Base-by-base conservation (phyloP, 2,888 invertebrate genomes). In the Patella depressa region DNA sequence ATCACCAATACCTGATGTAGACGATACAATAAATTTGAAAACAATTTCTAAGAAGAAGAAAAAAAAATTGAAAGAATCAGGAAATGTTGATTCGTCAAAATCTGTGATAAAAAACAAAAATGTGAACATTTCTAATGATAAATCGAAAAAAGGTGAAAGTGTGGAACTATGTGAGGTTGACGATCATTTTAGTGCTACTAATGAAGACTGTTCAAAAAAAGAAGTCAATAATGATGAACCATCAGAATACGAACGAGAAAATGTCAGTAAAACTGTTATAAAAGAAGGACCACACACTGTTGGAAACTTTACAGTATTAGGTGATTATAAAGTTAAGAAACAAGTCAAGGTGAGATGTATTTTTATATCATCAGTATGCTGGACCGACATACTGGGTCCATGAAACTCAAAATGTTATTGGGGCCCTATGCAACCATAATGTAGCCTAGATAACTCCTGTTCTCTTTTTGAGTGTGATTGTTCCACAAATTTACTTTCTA, bases 221-320 rank as follows among this genome's bases (percentile, higher is more conserved):
- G 75, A 78, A 78, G 72, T 57, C 34, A 75, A 76, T 19, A 57
- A 78, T 65, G 78, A 53, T 34, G 77, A 76, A 29, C 74, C 77
- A 2, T 79, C 83, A 69, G 74, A 83, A 59, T 76, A 79, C n/a
- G 81, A 80, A 57, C 79, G 83, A 59, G 79, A 77, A 93, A 94
- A 34, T 34, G 71, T 70, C 34, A 53, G 59, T 14, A 70, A 71
- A 24, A 74, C 24, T n/a, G 53, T 24, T 7, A n/a, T 70, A 2
- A 69, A 55, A 69, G 84, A 85, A 69, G 82, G 79, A 14, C 81
- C 84, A 9, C 80, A 81, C 79, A 87, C 87, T 78, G 78, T 88
- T 71, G 89, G 90, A 84, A 93, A 93, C 34, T 95, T 95, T 87
- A 94, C 95, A 87, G 93, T 96, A 29, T 92, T 96, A 74, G 96